Conservation (phyloP, 2,888 invertebrate species). For the Pterostichus niger region DNA sequence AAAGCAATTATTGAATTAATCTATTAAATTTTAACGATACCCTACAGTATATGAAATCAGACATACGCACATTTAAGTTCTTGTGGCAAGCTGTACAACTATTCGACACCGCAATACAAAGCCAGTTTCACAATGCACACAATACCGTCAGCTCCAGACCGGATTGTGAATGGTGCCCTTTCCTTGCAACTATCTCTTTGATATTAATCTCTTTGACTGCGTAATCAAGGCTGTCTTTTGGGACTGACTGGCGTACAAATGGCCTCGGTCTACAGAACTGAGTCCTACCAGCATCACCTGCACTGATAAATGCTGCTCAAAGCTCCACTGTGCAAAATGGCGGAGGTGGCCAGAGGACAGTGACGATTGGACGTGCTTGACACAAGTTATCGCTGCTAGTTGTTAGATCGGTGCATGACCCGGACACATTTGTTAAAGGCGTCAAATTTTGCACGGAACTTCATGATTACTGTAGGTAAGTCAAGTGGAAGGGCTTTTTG, state of each 20-base stretch:
- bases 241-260: slow-evolving; percentile 60
- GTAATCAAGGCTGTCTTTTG: slow-evolving; percentile 60
- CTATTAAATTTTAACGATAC: not conserved
- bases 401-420: too few relatives aligned
- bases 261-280: slow-evolving; percentile 44
- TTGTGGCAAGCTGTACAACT: not conserved
- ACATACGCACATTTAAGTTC: not conserved
- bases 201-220: slow-evolving; percentile 67
- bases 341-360: too few relatives aligned
- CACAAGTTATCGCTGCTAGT: too few relatives aligned
- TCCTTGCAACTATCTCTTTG: slow-evolving; percentile 58
- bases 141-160: not conserved
- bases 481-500: too few relatives aligned
- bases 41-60: not conserved
- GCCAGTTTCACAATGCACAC: slow-evolving; percentile 41
- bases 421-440: too few relatives aligned
- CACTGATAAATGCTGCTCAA: slow-evolving; percentile 54
- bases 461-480: too few relatives aligned
- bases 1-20: not conserved
- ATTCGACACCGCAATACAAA: slow-evolving; percentile 34
- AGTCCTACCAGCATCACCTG: slow-evolving; percentile 63
- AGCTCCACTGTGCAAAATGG: not conserved
- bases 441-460: too few relatives aligned
- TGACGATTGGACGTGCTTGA: too few relatives aligned
- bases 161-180: slow-evolving; percentile 5